Evolutionary conservation across 1,140 invertebrate species (phyloP), one percentile per base, ranked within the genome.

Genomic region (Drosophila oshimai): DNA sequence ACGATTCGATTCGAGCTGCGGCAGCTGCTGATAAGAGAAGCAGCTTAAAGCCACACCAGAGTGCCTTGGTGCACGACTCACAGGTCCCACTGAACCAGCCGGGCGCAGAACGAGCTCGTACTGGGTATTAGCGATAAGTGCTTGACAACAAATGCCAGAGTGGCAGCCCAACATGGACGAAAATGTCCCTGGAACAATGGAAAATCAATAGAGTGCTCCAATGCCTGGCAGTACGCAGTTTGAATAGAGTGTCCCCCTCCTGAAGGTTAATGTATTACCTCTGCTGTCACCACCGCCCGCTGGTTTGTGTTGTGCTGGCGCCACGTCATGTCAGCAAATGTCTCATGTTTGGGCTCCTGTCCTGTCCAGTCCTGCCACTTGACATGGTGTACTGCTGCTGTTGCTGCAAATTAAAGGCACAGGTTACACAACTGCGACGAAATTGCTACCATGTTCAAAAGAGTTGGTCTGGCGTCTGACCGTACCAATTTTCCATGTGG

Each of bases 401-500:
- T 72, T 68, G 42, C 36, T 53, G 65, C 62, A 78, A 83, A 74
- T 70, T 69, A 74, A 84, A 74, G 18, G 36, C 39, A 24, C 57
- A 49, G 46, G 44, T 42, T 42, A 24, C 54, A 47, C 42, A 57
- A 34, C 12, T 29, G 2, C 3, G 7, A 4, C 17, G 6, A 22
- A 37, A 51, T 34, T 46, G 60, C 33, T 15, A 24, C 15, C 4
- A 10, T 13, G 44, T 28, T 42, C 6, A 20, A 58, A 20, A 57
- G 26, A 41, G 17, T 10, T 4, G 17, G 17, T 31, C 6, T 17
- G n/a, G 9, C 33, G n/a, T 50, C 7, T 64, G 57, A 41, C 47
- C 55, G 28, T 37, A 34, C 10, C 55, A 77, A 81, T 83, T 83
- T 81, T 73, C 61, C 78, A 69, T 77, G 73, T 33, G 78, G 55